These are phyloP conservation scores for Dreissena polymorpha DNA, from an alignment of 1,140 invertebrate species.

Conservation along the genomic window DNA sequence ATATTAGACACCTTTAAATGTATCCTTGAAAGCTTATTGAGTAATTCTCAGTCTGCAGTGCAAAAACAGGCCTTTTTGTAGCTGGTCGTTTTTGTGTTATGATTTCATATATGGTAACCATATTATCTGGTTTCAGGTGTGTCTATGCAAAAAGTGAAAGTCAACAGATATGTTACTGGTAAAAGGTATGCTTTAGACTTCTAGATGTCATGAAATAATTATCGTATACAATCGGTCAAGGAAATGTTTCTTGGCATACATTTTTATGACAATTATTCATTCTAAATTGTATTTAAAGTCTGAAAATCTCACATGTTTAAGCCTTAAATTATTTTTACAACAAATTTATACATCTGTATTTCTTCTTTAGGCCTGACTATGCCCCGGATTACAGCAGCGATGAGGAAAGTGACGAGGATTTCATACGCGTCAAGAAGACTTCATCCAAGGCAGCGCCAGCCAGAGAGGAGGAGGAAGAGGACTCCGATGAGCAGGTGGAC, in stretches of 20 bases:
- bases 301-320: no score
- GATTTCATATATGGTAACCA: neutral
- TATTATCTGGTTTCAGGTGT: slow-evolving; percentile 70
- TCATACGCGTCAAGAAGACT: slow-evolving; percentile 66
- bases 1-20: no score
- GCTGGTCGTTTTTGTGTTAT: no score
- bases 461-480: slow-evolving; percentile 57
- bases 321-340: no score
- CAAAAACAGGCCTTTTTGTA: no score
- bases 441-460: slow-evolving; percentile 26
- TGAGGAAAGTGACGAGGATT: slow-evolving; percentile 80
- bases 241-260: no score
- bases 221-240: no score
- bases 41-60: no score
- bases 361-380: slow-evolving; percentile 75
- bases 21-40: no score
- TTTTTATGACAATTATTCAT: no score
- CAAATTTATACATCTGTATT: neutral
- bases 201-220: no score
- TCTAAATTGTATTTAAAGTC: no score
- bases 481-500: slow-evolving; percentile 65
- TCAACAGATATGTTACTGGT: slow-evolving; percentile 81
- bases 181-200: slow-evolving; percentile 79
- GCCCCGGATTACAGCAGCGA: slow-evolving; percentile 82
- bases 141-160: slow-evolving; percentile 82